These are phyloP conservation scores for Bellardia bayeri DNA, from an alignment of 2,888 invertebrate species.

Conservation along the genomic window DNA sequence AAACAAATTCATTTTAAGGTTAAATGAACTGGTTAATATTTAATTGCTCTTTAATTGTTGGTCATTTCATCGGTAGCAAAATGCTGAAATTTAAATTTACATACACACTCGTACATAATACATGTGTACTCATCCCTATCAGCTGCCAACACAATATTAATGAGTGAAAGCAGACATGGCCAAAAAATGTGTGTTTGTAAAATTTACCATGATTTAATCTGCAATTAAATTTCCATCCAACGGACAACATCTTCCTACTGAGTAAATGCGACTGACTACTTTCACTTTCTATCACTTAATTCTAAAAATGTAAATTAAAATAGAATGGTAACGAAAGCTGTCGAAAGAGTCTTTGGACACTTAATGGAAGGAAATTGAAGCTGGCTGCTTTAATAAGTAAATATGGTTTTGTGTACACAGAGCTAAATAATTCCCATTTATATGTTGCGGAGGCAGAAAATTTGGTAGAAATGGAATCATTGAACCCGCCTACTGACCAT, in stretches of 20 bases:
- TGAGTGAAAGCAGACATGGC: neutral
- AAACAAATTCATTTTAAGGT: constrained; percentile 18
- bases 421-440: neutral
- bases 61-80: neutral
- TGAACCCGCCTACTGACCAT: neutral
- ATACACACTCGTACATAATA: neutral
- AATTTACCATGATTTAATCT: constrained; percentile 19
- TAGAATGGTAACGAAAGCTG: neutral
- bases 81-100: constrained; percentile 1
- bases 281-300: neutral
- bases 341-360: neutral
- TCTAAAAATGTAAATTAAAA: neutral
- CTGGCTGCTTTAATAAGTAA: constrained; percentile 1
- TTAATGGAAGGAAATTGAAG: neutral
- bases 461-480: neutral
- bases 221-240: constrained; percentile 13
- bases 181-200: neutral
- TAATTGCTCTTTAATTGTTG: constrained; percentile 33
- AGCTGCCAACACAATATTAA: neutral
- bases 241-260: neutral
- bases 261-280: neutral
- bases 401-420: neutral
- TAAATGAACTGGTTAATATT: constrained; percentile 26
- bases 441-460: neutral
- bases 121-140: neutral